Evolutionary conservation across 2,113 vertebrate genomes (phyloP), one percentile per base, ranked within the genome.

Genomic region (Leptocoma aspasia): DNA sequence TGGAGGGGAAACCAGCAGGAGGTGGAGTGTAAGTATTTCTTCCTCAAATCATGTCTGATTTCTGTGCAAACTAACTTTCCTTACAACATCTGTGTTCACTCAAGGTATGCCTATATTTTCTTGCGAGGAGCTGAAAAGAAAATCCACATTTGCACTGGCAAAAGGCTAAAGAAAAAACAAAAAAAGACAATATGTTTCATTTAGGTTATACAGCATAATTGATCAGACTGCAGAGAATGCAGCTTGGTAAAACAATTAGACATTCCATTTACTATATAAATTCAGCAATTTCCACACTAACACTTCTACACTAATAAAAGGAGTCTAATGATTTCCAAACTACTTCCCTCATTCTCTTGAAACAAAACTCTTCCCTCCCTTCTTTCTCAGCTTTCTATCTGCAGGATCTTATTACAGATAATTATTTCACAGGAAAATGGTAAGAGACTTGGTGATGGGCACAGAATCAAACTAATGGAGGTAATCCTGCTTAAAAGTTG

Each of bases 81-180:
- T 64, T 66, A 76, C 89, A 92, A 95, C 94, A 97, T 97, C 95
- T 97, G 95, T 89, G 82, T 94, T 96, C 94, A 95, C 89, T 97
- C 95, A 96, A 96, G 86, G 86, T 94, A 90, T 93, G 61, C 60
- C 76, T 66, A 4, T 80, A 72, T 95, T 91, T 95, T 85, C 84
- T 92, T 95, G 63, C 81, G 80, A 93, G 86, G 26, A 93, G 86
- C 42, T 69, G 54, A 56, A 87, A 94, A 90, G 80, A 88, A 89
- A 88, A 83, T 45, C 71, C 64, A 84, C 78, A 27, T 85, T 95
- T 91, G 42, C 79, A 65, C 70, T 95, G 49, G 53, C 69, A 91
- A 89, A 92, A 76, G 56, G 41, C n/a, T 92, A 72, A 66, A 60
- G 66, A 7, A 71, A 71, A 78, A 45, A 8, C 44, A 41, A 65